Percentiles rank a stretch among this genome's conserved stretches.
These are phyloP conservation scores for Brachylomia viminalis DNA, from an alignment of 2,888 invertebrate genomes.

Conservation along the genomic window DNA sequence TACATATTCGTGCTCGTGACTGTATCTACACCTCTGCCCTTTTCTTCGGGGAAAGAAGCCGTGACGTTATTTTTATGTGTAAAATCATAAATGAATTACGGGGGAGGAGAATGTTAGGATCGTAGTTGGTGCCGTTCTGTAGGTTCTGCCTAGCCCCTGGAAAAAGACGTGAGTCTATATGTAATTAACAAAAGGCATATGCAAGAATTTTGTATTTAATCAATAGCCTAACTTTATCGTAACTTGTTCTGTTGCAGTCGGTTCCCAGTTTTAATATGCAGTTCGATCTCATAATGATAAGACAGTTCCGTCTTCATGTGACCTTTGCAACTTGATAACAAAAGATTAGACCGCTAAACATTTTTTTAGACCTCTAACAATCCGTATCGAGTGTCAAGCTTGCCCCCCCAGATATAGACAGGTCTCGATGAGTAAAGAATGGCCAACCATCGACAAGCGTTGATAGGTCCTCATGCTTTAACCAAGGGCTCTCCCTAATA, in stretches of 20 bases:
- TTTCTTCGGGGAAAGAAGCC: background rate
- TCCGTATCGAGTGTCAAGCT: background rate
- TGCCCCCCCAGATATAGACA: background rate
- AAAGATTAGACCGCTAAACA: no score
- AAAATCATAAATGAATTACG: no score
- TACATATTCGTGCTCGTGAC: no score
- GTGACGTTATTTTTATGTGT: background rate
- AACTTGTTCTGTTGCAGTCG: background rate
- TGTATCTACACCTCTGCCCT: background rate
- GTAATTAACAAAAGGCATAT: no score
- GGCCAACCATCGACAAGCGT: background rate
- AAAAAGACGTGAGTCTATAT: no score
- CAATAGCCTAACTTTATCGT: background rate
- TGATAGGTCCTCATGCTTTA: slow-evolving; percentile 16
- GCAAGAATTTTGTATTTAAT: background rate
- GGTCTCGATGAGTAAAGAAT: background rate
- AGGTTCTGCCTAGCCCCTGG: background rate
- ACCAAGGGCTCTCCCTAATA: slow-evolving; percentile 30
- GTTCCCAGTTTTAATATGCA: background rate
- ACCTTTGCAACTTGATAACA: background rate
- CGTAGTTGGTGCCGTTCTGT: background rate
- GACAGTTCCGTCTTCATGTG: background rate
- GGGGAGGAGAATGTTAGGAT: no score
- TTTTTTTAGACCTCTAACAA: background rate
- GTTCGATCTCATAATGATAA: background rate